Percentiles rank a stretch among this genome's conserved stretches.
phyloP scores from a whole-genome alignment of 1,140 invertebrate species.

The Metopolophium dirhodum region DNA sequence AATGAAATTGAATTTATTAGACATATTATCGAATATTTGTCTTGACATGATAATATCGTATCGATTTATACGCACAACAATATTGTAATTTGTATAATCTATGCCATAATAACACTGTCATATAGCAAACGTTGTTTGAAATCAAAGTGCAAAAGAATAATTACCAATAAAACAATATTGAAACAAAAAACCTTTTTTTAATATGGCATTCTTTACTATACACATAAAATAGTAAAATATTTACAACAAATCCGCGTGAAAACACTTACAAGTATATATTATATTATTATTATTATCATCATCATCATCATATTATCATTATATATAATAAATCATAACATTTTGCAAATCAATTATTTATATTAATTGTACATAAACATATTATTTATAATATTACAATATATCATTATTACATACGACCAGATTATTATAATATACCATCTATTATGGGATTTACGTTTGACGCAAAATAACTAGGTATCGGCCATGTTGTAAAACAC shows the following conservation, averaged over 20 bases:
- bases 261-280: constrained; percentile 15
- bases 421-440: neutral
- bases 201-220: constrained; percentile 56
- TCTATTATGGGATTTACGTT: neutral
- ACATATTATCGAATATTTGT: neutral
- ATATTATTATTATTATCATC: neutral
- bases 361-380: neutral
- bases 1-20: neutral
- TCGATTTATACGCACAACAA: neutral
- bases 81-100: neutral
- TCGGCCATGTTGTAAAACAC: neutral
- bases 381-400: neutral
- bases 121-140: neutral
- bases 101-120: neutral
- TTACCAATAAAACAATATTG: neutral
- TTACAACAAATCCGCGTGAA: constrained; percentile 37
- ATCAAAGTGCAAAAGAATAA: neutral
- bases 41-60: neutral
- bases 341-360: constrained; percentile 18
- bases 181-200: constrained; percentile 14
- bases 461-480: neutral
- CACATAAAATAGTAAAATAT: constrained; percentile 46
- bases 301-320: neutral
- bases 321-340: constrained; percentile 10
- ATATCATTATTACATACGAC: neutral